Evolutionary conservation across 2,888 invertebrate species (phyloP).

Genomic region (Caenorhabditis sp.): DNA sequence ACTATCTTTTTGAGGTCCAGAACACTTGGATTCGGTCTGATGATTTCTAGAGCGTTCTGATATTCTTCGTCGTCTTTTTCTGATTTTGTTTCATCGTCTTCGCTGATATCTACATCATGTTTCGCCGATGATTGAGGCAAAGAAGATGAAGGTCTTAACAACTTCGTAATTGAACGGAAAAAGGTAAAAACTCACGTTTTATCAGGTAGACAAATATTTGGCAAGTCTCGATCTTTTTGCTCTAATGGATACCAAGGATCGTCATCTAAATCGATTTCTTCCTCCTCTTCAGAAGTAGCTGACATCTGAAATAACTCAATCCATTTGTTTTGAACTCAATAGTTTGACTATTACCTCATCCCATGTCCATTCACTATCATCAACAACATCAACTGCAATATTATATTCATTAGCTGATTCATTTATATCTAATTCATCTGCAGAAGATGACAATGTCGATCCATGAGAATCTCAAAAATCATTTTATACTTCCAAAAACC

Average conservation of each 20-base stretch:
- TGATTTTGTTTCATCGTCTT: neutral
- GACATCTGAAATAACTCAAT: neutral
- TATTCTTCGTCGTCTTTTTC: neutral
- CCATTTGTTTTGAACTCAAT: neutral
- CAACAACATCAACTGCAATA: neutral
- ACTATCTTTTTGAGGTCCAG: slow-evolving; percentile 9
- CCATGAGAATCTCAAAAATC: slow-evolving; percentile 1
- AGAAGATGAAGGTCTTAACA: neutral
- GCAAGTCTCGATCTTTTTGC: neutral
- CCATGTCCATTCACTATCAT: neutral
- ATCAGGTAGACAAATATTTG: neutral
- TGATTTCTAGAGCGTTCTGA: neutral
- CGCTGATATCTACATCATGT: neutral
- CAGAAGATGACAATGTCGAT: slow-evolving; percentile 1
- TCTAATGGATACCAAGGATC: neutral
- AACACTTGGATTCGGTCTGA: slow-evolving; percentile 15
- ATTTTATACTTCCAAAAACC: neutral
- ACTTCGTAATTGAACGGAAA: neutral
- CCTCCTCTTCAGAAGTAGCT: neutral
- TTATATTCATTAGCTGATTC: neutral
- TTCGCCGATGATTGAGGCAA: neutral
- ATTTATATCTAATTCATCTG: neutral
- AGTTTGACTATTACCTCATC: neutral
- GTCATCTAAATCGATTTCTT: neutral
- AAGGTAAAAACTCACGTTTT: neutral